Evolutionary conservation across 2,797 vertebrate species (phyloP).

Genomic region (Eulemur rubriventer): DNA sequence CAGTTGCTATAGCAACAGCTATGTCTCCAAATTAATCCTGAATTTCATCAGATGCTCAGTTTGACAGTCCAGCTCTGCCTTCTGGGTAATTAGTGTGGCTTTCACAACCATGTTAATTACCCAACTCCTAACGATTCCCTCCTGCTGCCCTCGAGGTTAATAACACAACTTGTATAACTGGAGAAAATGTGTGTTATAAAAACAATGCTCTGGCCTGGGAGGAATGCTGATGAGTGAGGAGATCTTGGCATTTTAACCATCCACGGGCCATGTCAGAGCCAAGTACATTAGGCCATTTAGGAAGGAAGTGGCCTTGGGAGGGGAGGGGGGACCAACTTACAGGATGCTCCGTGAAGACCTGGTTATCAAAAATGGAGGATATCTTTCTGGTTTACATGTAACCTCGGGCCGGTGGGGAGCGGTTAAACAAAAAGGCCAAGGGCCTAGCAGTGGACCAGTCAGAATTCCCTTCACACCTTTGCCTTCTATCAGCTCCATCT

Average conservation of each 20-base stretch:
- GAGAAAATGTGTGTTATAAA: constrained; percentile 52
- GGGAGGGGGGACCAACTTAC: neutral
- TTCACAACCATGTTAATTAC: constrained; percentile 62
- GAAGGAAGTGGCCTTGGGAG: neutral
- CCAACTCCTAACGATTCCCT: constrained; percentile 55
- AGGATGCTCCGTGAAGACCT: neutral
- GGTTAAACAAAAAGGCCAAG: constrained; percentile 77
- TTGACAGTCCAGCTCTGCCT: constrained; percentile 59
- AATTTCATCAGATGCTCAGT: constrained; percentile 70
- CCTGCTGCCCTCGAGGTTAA: constrained; percentile 55
- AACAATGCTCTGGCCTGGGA: constrained; percentile 12
- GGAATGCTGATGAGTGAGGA: neutral
- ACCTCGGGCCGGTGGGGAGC: constrained; percentile 73
- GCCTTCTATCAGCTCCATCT: constrained; percentile 82
- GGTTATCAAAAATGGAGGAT: neutral
- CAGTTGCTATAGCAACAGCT: constrained; percentile 62
- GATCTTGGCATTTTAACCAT: constrained; percentile 19
- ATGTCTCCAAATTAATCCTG: constrained; percentile 61
- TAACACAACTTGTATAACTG: constrained; percentile 43
- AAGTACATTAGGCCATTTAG: neutral
- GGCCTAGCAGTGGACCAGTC: constrained; percentile 73
- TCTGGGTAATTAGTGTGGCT: constrained; percentile 45
- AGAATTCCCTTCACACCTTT: constrained; percentile 83
- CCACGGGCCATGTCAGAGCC: neutral
- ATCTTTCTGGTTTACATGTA: constrained; percentile 78